Evolutionary conservation across 2,797 vertebrate species (phyloP), one percentile per base, ranked within the genome.

Genomic region (Acipenser ruthenus): DNA sequence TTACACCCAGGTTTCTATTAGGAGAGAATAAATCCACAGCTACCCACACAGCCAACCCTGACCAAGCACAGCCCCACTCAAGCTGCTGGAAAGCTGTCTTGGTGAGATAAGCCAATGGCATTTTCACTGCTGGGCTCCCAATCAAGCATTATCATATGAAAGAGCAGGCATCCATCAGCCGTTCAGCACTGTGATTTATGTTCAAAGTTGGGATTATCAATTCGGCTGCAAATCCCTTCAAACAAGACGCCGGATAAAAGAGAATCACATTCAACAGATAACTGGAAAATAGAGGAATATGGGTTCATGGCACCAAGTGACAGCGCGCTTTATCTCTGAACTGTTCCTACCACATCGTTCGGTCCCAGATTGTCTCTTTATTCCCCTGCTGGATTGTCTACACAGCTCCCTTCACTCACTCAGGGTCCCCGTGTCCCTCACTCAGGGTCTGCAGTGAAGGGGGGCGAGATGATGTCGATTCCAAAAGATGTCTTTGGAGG

Each of bases 131-230:
- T 79, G 65, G 75, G 79, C 78, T 75, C 73, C 85, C 89, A 87
- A 89, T 89, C 87, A 81, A 78, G 75, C 82, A 93, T 94, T 96
- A 95, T 93, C 93, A 94, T 94, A 91, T 92, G 88, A 93, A 93
- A 94, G 89, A 90, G 88, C 84, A 83, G 75, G 82, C 86, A 90
- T 89, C 88, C 87, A 84, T 88, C 87, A 92, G 84, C 80, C 80
- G 65, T 67, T 77, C 86, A 83, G 85, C 87, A 84, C 78, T 65
- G 84, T 86, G 89, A 91, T 93, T 93, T 91, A 91, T 94, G 92
- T 95, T 97, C 92, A 94, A 95, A 94, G 80, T 95, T 92, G 73
- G 93, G 96, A 95, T 97, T 95, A 97, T 90, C 90, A 90, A 80
- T 91, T 90, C 83, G 79, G 83, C 83, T 81, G 80, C 79, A 93